Percentiles rank a stretch among this genome's conserved stretches.
phyloP scores from a whole-genome alignment of 2,797 vertebrate genomes.

The Hemibagrus guttatus region DNA sequence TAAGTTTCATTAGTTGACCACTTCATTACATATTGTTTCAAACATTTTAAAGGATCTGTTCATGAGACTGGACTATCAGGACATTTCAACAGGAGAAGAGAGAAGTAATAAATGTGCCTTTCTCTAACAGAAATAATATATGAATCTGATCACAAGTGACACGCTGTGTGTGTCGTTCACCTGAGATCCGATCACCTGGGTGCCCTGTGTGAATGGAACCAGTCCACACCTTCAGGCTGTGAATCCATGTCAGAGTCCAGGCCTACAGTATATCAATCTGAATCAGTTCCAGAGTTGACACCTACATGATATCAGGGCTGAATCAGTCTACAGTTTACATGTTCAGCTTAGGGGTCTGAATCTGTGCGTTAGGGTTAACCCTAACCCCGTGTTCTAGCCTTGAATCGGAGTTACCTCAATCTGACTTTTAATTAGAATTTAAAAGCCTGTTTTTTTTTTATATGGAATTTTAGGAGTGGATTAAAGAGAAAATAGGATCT shows the following conservation, averaged over 20 bases:
- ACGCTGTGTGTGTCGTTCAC: neutral
- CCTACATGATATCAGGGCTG: neutral
- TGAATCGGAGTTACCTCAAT: too few species aligned
- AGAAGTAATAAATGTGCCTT: neutral
- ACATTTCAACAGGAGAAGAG: neutral
- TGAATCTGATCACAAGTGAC: neutral
- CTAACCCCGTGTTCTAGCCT: too few species aligned
- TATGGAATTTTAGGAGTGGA: conserved; percentile 17
- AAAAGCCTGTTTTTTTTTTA: neutral
- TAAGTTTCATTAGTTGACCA: neutral
- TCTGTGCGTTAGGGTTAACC: too few species aligned
- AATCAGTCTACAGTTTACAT: neutral
- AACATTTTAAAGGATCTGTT: neutral
- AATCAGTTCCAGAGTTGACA: neutral
- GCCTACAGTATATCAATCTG: too few species aligned
- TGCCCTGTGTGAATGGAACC: neutral
- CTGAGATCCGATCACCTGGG: neutral
- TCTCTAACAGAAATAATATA: neutral
- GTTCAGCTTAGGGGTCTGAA: neutral
- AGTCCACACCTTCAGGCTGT: too few species aligned
- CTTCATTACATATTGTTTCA: neutral
- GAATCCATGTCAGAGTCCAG: too few species aligned
- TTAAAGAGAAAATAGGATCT: neutral
- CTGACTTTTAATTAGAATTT: neutral
- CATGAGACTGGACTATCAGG: neutral